These are phyloP conservation scores for Abrostola triplasia DNA, from an alignment of 2,888 invertebrate genomes.

Conservation along the genomic window DNA sequence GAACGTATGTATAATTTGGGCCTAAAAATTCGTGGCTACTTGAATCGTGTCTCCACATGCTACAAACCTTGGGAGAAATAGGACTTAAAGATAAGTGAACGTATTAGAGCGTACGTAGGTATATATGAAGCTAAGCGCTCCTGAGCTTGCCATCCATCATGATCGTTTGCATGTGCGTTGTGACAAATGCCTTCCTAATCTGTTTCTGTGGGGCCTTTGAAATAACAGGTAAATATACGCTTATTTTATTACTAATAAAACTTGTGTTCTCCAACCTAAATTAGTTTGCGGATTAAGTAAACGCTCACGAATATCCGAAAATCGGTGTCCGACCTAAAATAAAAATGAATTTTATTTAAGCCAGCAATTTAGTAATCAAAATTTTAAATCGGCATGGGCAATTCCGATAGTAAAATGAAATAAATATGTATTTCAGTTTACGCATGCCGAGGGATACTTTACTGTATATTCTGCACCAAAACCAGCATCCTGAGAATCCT, in stretches of 20 bases:
- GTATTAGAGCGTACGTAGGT: slow-evolving; percentile 9
- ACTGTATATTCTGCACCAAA: too few species aligned
- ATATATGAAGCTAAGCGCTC: slow-evolving; percentile 41
- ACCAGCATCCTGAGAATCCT: too few species aligned
- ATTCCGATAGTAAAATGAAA: too few species aligned
- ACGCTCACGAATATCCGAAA: background rate
- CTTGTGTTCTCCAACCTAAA: background rate
- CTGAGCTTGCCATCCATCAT: slow-evolving; percentile 70
- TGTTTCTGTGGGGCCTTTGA: slow-evolving; percentile 55
- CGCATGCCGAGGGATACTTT: too few species aligned
- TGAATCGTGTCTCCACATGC: background rate
- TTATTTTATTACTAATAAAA: slow-evolving; percentile 37
- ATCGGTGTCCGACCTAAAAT: background rate
- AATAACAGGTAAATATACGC: slow-evolving; percentile 54
- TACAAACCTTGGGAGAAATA: background rate
- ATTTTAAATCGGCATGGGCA: background rate
- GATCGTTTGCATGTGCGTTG: slow-evolving; percentile 72
- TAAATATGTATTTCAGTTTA: too few species aligned
- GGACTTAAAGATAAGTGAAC: slow-evolving; percentile 6
- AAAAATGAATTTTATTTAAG: background rate
- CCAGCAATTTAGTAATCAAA: background rate
- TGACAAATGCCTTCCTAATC: slow-evolving; percentile 80
- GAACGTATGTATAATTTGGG: too few species aligned
- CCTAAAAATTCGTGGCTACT: too few species aligned
- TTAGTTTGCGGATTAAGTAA: background rate